A percentile compares a stretch with the other conserved stretches of the same genome.
Evolutionary conservation across 2,113 vertebrate species (phyloP).

Genomic region (Menura novaehollandiae): DNA sequence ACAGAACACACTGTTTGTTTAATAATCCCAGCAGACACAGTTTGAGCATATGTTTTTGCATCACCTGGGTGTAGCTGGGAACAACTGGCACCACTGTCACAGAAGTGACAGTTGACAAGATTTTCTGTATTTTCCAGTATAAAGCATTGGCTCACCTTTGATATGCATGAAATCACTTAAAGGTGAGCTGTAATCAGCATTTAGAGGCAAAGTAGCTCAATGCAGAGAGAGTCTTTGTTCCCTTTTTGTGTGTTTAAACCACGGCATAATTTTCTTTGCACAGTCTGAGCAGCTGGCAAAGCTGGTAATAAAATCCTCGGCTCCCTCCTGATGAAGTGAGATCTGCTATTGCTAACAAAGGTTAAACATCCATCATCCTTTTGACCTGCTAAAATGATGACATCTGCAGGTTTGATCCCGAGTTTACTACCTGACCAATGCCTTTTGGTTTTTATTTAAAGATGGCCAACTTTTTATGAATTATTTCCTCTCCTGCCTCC

Average conservation of each 20-base stretch:
- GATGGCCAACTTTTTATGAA: background rate
- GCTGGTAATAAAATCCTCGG: background rate
- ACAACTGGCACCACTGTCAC: background rate
- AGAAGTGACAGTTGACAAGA: background rate
- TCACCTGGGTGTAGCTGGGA: slow-evolving; percentile 24
- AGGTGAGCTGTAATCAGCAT: background rate
- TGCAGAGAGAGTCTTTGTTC: background rate
- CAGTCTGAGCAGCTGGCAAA: background rate
- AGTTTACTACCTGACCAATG: background rate
- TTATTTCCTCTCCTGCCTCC: background rate
- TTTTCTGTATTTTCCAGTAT: background rate
- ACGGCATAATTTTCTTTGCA: background rate
- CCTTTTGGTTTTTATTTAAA: background rate
- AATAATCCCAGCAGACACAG: slow-evolving; percentile 33
- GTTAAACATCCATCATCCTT: background rate
- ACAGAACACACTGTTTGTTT: slow-evolving; percentile 25
- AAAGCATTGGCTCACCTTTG: background rate
- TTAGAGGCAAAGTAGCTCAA: background rate
- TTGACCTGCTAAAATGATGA: background rate
- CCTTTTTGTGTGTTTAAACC: background rate
- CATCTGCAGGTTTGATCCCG: background rate
- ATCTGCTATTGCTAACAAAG: background rate
- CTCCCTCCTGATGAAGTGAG: background rate
- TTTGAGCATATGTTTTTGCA: background rate
- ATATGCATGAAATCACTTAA: background rate